A percentile compares a stretch with the other conserved stretches of the same genome.
Conservation (phyloP, 2,888 invertebrate genomes). For the Galerucella calmariensis region DNA sequence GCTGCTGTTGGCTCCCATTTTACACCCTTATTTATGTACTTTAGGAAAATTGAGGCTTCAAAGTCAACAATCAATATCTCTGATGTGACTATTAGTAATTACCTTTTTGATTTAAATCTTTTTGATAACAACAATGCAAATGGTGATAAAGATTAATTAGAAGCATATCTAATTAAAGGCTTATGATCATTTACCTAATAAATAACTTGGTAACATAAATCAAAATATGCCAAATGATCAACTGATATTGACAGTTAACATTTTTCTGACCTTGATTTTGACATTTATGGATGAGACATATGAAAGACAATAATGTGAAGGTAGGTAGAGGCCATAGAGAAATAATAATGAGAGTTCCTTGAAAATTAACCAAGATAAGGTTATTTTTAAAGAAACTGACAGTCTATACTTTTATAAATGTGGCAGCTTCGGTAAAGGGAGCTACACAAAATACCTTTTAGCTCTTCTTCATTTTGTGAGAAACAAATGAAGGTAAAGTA, state of each 20-base stretch:
- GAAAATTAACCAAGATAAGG: too few relatives aligned
- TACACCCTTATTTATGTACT: conserved; percentile 13
- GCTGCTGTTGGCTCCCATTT: conserved; percentile 69
- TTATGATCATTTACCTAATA: not conserved
- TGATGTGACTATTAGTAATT: conserved; percentile 6
- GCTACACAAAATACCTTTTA: too few relatives aligned
- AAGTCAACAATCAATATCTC: conserved; percentile 26
- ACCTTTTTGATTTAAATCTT: conserved; percentile 14
- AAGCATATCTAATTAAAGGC: conserved; percentile 11
- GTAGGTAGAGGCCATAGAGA: too few relatives aligned
- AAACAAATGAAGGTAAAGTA: too few relatives aligned
- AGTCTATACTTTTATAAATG: too few relatives aligned
- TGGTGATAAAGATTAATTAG: conserved; percentile 2
- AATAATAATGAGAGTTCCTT: too few relatives aligned
- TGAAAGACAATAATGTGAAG: too few relatives aligned
- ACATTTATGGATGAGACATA: not conserved
- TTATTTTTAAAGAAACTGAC: too few relatives aligned
- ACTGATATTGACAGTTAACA: conserved; percentile 3
- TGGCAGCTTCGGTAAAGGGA: too few relatives aligned
- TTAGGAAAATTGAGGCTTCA: not conserved
- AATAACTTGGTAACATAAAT: not conserved
- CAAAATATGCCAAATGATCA: not conserved
- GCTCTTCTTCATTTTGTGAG: too few relatives aligned
- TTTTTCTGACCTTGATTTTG: conserved; percentile 7
- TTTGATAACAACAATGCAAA: conserved; percentile 5